Conservation (phyloP, 1,140 invertebrate species). For the Lethocerus indicus region DNA sequence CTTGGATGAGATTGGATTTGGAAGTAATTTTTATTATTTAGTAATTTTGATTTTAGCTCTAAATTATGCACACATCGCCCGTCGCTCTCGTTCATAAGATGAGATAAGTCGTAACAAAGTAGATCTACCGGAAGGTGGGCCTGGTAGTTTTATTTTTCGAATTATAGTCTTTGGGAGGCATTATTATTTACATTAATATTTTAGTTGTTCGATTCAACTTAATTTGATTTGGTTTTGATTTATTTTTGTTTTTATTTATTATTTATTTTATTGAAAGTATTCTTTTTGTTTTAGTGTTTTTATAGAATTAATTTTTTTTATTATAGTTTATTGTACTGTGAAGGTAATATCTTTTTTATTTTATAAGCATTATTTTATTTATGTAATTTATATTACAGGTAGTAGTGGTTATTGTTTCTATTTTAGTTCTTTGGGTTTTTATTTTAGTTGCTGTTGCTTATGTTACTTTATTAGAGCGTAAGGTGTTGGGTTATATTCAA, state of each 20-base stretch:
- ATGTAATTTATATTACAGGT: constrained; percentile 7
- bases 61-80: constrained; percentile 46
- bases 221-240: constrained; percentile 25
- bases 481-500: constrained; percentile 46
- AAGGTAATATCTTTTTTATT: neutral
- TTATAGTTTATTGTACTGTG: constrained; percentile 6
- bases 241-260: constrained; percentile 27
- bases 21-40: constrained; percentile 28
- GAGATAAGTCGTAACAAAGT: constrained; percentile 42
- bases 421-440: constrained; percentile 11
- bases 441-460: constrained; percentile 30
- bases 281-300: constrained; percentile 14
- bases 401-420: constrained; percentile 1
- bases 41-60: constrained; percentile 23
- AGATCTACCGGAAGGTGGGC: constrained; percentile 45
- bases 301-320: constrained; percentile 19
- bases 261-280: constrained; percentile 17
- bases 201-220: constrained; percentile 26
- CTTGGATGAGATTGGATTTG: constrained; percentile 31
- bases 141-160: constrained; percentile 35
- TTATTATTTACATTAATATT: constrained; percentile 29
- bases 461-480: constrained; percentile 48
- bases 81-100: constrained; percentile 36
- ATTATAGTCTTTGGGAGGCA: constrained; percentile 35
- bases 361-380: constrained; percentile 6